Conservation (phyloP, 2,888 invertebrate species). For the Tipula lateralis region DNA sequence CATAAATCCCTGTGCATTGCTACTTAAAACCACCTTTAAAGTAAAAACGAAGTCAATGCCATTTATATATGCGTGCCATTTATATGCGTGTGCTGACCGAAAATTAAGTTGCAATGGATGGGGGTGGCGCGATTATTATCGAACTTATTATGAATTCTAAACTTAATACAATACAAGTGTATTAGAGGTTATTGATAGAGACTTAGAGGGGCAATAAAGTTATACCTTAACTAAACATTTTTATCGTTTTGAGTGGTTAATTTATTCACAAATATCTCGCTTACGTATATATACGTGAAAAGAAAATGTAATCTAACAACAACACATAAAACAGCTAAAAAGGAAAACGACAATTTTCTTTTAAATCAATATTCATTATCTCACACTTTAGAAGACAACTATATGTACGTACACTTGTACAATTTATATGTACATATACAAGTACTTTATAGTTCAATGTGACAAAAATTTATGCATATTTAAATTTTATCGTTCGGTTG, state of each 20-base stretch:
- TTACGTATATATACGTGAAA: neutral
- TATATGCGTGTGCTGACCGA: neutral
- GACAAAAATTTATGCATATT: neutral
- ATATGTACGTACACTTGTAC: neutral
- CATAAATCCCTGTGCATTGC: too few species aligned
- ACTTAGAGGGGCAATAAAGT: neutral
- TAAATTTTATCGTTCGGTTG: neutral
- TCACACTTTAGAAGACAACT: neutral
- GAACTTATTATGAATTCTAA: too few species aligned
- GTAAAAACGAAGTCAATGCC: too few species aligned
- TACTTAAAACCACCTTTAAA: too few species aligned
- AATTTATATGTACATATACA: neutral
- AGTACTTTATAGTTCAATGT: neutral
- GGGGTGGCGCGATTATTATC: neutral
- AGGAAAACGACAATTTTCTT: constrained; percentile 2
- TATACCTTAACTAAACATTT: neutral
- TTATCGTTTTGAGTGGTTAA: neutral
- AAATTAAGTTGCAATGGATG: too few species aligned
- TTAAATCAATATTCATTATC: constrained; percentile 13
- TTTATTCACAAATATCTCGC: neutral
- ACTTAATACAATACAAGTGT: neutral
- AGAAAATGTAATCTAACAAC: neutral
- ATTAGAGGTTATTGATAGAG: neutral
- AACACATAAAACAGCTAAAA: neutral
- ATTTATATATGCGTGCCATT: too few species aligned